phyloP scores from a whole-genome alignment of 1,140 invertebrate genomes.

The Cydia splendana region DNA sequence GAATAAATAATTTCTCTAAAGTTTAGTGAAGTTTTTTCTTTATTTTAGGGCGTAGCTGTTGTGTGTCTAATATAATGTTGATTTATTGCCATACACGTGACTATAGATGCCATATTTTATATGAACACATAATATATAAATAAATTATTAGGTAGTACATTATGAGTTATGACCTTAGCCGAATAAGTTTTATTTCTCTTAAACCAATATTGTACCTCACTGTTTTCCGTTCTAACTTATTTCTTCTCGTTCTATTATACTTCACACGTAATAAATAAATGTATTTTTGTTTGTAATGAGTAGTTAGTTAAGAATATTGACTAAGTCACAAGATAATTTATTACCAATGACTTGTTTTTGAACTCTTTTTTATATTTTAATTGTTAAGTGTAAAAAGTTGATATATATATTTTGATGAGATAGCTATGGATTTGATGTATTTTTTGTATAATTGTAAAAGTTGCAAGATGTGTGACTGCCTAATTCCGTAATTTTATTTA shows the following conservation, averaged over 20 bases:
- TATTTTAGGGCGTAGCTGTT: constrained; percentile 10
- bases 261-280: constrained; percentile 49
- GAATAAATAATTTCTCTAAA: background rate
- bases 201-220: constrained; percentile 55
- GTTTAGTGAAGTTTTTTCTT: background rate
- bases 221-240: constrained; percentile 55
- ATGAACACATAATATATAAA: constrained; percentile 44
- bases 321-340: constrained; percentile 79
- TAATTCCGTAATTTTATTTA: constrained; percentile 47
- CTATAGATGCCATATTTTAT: constrained; percentile 71
- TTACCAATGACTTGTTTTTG: constrained; percentile 78
- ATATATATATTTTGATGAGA: constrained; percentile 63
- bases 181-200: constrained; percentile 52
- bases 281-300: constrained; percentile 40
- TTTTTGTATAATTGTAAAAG: constrained; percentile 51
- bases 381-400: constrained; percentile 62
- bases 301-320: constrained; percentile 67
- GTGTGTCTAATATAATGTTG: constrained; percentile 32
- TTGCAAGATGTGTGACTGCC: constrained; percentile 69
- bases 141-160: constrained; percentile 48
- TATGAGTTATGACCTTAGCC: constrained; percentile 44
- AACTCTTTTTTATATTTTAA: constrained; percentile 67
- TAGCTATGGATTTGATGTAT: constrained; percentile 52
- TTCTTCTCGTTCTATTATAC: constrained; percentile 39
- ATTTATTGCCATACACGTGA: constrained; percentile 65